Evolutionary conservation across 2,113 vertebrate genomes (phyloP), one percentile per base, ranked within the genome.

Genomic region (Nannobrachium achirus): DNA sequence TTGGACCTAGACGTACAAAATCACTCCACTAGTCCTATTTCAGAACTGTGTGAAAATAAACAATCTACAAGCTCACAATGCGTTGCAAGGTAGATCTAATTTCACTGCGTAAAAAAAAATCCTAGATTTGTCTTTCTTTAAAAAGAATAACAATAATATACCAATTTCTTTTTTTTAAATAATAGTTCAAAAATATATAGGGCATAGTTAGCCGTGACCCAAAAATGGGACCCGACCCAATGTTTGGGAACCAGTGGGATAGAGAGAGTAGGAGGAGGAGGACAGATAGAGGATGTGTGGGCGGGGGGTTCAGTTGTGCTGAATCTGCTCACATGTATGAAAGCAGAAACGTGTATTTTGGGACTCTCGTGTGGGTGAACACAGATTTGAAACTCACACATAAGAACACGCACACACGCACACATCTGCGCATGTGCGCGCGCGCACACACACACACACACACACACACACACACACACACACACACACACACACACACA

Each of bases 281-380:
- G 50, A 81, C 71, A 10, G 69, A 51, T 70, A 63, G 59, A 60
- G 81, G 11, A 33, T 33, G 25, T 33, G 15, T 14, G 68, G 88
- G 81, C 63, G 73, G 76, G 82, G 82, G 77, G 63, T 82, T 81
- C 81, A 71, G 74, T 82, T 88, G 71, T 88, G 73, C 83, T 84
- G 82, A 91, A 89, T 86, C 80, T 8, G 66, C 79, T 88, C 88
- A 85, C 86, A 88, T 88, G 82, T 89, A 86, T 84, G 83, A 85
- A 88, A 91, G 82, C 73, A 86, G 86, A 85, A 86, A 79, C 67
- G 85, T 88, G 86, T 91, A 88, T 89, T 91, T 91, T 88, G 73
- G 73, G 86, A 86, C 66, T 75, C 56, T 65, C 0, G 86, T 53
- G 89, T 88, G 86, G 88, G 89, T 84, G 80, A 84, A 66, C 80